These are phyloP conservation scores for Eilema depressum DNA, from an alignment of 2,888 invertebrate genomes.

Conservation along the genomic window DNA sequence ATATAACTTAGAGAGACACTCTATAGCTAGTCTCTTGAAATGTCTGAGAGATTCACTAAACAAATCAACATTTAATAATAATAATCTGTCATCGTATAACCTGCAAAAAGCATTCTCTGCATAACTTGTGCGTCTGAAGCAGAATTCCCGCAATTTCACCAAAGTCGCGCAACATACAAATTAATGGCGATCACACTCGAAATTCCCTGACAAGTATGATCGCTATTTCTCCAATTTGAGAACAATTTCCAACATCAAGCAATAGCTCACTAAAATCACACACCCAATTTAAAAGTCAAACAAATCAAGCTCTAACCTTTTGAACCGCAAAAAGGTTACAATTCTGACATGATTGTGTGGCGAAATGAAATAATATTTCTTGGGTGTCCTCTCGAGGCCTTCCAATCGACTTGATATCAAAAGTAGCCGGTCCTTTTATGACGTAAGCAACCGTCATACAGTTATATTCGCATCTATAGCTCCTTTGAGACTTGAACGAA, in stretches of 20 bases:
- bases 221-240: background rate
- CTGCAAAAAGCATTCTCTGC: no score
- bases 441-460: conserved; percentile 15
- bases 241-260: conserved; percentile 7
- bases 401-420: conserved; percentile 28
- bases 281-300: conserved; percentile 13
- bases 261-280: background rate
- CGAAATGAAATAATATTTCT: conserved; percentile 40
- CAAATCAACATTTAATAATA: no score
- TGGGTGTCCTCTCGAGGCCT: conserved; percentile 21
- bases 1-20: no score
- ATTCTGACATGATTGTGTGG: conserved; percentile 27
- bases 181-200: background rate
- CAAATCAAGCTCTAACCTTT: background rate
- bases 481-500: background rate
- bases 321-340: conserved; percentile 5
- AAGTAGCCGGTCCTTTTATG: conserved; percentile 31
- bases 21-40: no score
- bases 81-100: no score
- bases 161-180: background rate
- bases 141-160: background rate
- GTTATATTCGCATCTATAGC: background rate
- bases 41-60: no score
- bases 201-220: background rate
- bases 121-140: no score